These are phyloP conservation scores for Amiota mariae DNA, from an alignment of 2,888 invertebrate species.

Conservation along the genomic window DNA sequence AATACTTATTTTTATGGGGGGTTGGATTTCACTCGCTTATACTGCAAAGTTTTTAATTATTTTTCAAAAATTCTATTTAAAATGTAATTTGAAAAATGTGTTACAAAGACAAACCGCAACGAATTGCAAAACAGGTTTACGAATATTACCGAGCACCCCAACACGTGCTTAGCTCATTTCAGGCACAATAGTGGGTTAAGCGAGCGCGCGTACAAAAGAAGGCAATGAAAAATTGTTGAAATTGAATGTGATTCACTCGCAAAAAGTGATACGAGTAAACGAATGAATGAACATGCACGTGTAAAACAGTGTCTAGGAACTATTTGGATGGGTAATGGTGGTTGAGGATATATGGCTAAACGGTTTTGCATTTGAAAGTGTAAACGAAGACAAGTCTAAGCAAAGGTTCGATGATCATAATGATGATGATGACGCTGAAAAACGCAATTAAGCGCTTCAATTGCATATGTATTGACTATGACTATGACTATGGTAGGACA, in stretches of 20 bases:
- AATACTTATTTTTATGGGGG: not conserved
- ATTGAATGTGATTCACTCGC: conserved; percentile 42
- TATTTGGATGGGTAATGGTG: not conserved
- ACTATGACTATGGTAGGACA: conserved; percentile 54
- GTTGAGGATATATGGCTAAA: not conserved
- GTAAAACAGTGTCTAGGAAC: conserved; percentile 50
- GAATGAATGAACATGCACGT: conserved; percentile 49
- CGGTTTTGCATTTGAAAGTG: conserved; percentile 20
- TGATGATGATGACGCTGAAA: conserved; percentile 40
- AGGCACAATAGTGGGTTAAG: conserved; percentile 24
- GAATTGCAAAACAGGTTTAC: conserved; percentile 50
- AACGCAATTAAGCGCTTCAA: conserved; percentile 62
- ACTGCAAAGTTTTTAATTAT: conserved; percentile 58
- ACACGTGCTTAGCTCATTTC: conserved; percentile 49
- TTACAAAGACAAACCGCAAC: conserved; percentile 52
- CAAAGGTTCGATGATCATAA: not conserved
- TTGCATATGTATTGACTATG: conserved; percentile 53
- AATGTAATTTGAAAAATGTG: conserved; percentile 15
- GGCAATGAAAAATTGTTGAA: conserved; percentile 53
- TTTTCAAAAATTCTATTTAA: conserved; percentile 42
- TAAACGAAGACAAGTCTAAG: conserved; percentile 45
- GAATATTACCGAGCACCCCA: conserved; percentile 20
- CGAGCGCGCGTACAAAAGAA: conserved; percentile 43
- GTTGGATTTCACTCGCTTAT: not conserved
- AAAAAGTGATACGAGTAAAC: not conserved